A percentile compares a stretch with the other conserved stretches of the same genome.
phyloP scores from a whole-genome alignment of 2,888 invertebrate species.

The Entomobrya proxima region DNA sequence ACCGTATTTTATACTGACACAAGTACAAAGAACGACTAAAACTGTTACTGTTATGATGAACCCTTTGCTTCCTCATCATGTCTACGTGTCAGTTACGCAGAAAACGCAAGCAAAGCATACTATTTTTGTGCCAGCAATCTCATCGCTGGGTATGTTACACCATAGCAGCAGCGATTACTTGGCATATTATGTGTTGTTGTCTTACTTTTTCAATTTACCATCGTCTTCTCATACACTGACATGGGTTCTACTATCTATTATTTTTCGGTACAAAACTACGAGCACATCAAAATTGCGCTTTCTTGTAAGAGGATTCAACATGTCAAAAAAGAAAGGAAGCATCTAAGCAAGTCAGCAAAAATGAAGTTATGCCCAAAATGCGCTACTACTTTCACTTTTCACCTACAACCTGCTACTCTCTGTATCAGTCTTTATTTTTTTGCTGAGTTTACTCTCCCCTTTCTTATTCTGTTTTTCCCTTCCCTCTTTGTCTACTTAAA shows the following conservation, averaged over 20 bases:
- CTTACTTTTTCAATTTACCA: conserved; percentile 31
- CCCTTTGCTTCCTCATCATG: not conserved
- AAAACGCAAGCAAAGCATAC: conserved; percentile 54
- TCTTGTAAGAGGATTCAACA: conserved; percentile 57
- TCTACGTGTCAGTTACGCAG: conserved; percentile 18
- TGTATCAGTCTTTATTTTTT: not conserved
- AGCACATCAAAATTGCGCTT: conserved; percentile 9
- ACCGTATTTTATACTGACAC: not conserved
- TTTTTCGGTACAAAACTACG: not conserved
- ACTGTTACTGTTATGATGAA: not conserved
- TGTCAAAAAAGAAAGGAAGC: conserved; percentile 58
- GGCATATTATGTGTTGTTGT: conserved; percentile 20
- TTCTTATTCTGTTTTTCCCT: not conserved
- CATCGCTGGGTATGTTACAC: too few relatives aligned
- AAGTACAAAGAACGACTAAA: not conserved
- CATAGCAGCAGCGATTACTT: too few relatives aligned
- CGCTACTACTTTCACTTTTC: not conserved
- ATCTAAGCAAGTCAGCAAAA: conserved; percentile 60
- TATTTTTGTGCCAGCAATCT: conserved; percentile 34
- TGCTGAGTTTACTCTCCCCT: not conserved
- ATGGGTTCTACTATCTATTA: not conserved
- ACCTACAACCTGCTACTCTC: not conserved
- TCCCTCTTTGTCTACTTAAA: not conserved
- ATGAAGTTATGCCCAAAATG: conserved; percentile 48
- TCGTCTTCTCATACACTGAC: not conserved